phyloP scores from a whole-genome alignment of 2,113 vertebrate genomes.

The Origma solitaria region DNA sequence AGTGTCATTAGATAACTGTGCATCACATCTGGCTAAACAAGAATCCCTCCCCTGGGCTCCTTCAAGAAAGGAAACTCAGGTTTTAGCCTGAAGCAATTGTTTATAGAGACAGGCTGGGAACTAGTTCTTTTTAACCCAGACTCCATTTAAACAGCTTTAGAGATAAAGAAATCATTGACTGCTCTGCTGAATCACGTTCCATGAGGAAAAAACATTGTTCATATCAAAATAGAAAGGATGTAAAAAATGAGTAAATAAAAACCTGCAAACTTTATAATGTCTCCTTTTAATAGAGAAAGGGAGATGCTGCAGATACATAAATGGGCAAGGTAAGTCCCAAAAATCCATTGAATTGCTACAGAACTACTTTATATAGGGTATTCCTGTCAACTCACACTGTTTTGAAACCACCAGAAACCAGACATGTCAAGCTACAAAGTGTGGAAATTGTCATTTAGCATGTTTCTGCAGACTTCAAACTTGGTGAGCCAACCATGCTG shows the following conservation, averaged over 20 bases:
- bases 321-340: background rate
- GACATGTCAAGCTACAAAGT: background rate
- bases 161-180: background rate
- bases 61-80: background rate
- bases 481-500: background rate
- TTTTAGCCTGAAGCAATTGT: background rate
- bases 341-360: background rate
- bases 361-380: background rate
- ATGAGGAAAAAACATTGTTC: background rate
- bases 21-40: background rate
- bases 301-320: background rate
- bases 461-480: background rate
- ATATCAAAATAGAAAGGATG: background rate
- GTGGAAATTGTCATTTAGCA: accelerated
- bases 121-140: background rate
- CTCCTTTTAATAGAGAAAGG: background rate
- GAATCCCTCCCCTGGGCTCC: background rate
- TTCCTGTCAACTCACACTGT: background rate
- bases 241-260: background rate
- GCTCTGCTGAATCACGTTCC: background rate
- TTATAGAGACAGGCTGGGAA: background rate
- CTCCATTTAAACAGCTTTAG: background rate
- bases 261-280: background rate
- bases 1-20: background rate
- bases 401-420: background rate